Evolutionary conservation across 2,888 invertebrate genomes (phyloP).

Genomic region (Drosophila neotestacea): DNA sequence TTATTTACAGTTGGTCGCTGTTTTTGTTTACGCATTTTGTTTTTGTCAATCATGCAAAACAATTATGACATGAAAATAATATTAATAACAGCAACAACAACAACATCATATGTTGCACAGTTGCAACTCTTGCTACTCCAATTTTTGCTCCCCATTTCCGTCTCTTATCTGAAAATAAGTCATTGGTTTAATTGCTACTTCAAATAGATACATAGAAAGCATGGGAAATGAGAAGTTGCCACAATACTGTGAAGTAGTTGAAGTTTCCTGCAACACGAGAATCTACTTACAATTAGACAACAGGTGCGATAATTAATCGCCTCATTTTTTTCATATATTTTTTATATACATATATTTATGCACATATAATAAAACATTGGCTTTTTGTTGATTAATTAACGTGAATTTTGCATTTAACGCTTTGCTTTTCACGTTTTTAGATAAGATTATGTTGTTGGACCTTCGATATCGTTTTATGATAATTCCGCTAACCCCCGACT

Average conservation of each 20-base stretch:
- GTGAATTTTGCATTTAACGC: conserved; percentile 24
- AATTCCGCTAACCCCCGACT: neutral
- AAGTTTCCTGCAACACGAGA: conserved; percentile 45
- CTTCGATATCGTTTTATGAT: conserved; percentile 17
- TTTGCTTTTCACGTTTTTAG: conserved; percentile 18
- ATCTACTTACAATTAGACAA: conserved; percentile 27
- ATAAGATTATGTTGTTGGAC: conserved; percentile 37
- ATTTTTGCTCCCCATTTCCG: neutral
- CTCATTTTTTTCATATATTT: neutral
- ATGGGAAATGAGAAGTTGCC: conserved; percentile 3
- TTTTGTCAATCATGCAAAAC: conserved; percentile 37
- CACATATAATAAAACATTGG: neutral
- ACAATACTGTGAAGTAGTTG: neutral
- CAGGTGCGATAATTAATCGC: conserved; percentile 26
- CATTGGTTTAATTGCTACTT: neutral
- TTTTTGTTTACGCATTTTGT: conserved; percentile 32
- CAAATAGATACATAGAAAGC: neutral
- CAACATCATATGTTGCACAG: conserved; percentile 5
- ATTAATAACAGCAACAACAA: conserved; percentile 1
- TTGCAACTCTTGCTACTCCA: neutral
- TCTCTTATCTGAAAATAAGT: neutral
- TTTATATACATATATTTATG: conserved; percentile 1
- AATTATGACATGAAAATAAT: conserved; percentile 25
- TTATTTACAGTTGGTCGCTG: conserved; percentile 23
- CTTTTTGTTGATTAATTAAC: conserved; percentile 33